Evolutionary conservation across 2,797 vertebrate species (phyloP).

Genomic region (Myotis pilosus): DNA sequence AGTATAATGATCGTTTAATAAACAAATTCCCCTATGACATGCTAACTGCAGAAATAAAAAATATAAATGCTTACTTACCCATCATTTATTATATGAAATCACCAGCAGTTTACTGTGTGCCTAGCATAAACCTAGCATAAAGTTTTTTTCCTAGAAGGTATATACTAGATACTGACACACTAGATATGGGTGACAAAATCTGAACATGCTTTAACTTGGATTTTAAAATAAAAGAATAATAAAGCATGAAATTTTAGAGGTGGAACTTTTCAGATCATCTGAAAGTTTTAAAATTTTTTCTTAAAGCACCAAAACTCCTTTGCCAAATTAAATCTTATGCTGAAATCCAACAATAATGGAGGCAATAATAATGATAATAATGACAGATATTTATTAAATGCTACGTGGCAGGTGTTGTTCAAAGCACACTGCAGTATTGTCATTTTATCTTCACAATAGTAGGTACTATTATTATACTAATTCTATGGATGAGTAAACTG

Average conservation of each 20-base stretch:
- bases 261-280: conserved; percentile 4
- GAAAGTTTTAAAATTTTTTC: conserved; percentile 36
- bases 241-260: conserved; percentile 44
- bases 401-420: not conserved
- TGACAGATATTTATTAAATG: not conserved
- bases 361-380: not conserved
- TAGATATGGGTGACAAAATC: not conserved
- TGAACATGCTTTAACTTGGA: conserved; percentile 9
- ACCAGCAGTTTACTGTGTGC: not conserved
- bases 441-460: conserved; percentile 9
- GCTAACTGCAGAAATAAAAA: conserved; percentile 25
- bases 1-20: not conserved
- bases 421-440: not conserved
- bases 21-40: not conserved
- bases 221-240: conserved; percentile 15
- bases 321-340: conserved; percentile 31
- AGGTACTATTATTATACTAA: not conserved
- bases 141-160: not conserved
- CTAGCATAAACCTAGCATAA: not conserved
- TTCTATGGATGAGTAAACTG: conserved; percentile 10
- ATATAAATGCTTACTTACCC: not conserved
- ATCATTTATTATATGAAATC: conserved; percentile 18
- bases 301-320: conserved; percentile 26
- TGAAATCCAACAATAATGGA: not conserved
- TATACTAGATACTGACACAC: not conserved